These are phyloP conservation scores for Sinocyclocheilus grahami DNA, from an alignment of 2,113 vertebrate species.

Conservation along the genomic window DNA sequence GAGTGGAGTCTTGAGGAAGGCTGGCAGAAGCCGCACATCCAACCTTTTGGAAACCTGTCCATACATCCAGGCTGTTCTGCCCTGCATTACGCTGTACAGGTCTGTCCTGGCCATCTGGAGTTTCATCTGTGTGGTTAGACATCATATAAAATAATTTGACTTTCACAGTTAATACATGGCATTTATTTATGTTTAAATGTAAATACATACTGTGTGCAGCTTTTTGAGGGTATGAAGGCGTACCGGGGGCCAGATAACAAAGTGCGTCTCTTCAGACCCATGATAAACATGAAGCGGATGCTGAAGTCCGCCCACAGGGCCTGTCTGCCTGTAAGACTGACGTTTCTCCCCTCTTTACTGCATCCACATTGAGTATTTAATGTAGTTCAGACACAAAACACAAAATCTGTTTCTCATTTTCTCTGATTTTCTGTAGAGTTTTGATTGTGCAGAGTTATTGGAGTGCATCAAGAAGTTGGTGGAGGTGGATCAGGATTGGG, in stretches of 20 bases:
- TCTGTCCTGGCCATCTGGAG: slow-evolving; percentile 52
- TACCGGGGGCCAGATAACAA: slow-evolving; percentile 83
- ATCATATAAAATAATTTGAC: not conserved
- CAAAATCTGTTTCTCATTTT: not conserved
- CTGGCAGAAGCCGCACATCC: slow-evolving; percentile 85
- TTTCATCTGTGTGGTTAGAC: not conserved
- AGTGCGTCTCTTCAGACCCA: slow-evolving; percentile 86
- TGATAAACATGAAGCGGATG: slow-evolving; percentile 89
- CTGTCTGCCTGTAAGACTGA: slow-evolving; percentile 82
- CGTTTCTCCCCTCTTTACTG: not conserved
- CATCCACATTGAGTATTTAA: not conserved
- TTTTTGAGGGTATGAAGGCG: slow-evolving; percentile 91
- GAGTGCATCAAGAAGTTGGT: slow-evolving; percentile 86
- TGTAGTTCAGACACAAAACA: not conserved
- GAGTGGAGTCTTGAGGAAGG: slow-evolving; percentile 82
- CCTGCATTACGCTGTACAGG: slow-evolving; percentile 84
- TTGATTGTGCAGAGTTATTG: slow-evolving; percentile 84
- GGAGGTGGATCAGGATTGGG: slow-evolving; percentile 87
- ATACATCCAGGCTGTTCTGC: slow-evolving; percentile 82
- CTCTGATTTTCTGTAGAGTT: slow-evolving; percentile 70
- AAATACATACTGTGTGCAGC: slow-evolving; percentile 61
- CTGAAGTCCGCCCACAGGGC: slow-evolving; percentile 76
- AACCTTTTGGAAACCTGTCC: slow-evolving; percentile 81
- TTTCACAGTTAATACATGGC: not conserved
- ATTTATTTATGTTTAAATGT: not conserved